Evolutionary conservation across 2,113 vertebrate genomes (phyloP), one percentile per base, ranked within the genome.

Genomic region (Sisor rabdophorus): DNA sequence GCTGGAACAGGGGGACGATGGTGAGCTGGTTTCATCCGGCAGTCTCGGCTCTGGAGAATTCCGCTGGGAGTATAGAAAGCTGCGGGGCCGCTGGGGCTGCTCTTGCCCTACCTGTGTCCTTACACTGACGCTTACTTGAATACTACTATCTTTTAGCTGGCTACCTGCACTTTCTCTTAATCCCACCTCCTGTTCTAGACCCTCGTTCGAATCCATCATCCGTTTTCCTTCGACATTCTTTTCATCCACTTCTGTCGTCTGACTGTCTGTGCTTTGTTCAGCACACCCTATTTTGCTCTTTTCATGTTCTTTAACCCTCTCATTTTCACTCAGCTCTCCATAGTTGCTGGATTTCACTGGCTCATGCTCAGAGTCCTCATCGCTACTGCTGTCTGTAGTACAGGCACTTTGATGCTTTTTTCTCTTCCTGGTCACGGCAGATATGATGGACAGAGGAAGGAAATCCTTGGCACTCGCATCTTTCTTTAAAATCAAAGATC

Each of bases 371-470:
- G 88, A 92, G 75, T 96, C 94, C 2, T 96, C 95, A 0, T 96
- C 96, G 2, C 92, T 92, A 88, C 93, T 95, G 91, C 93, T 94
- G 84, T 90, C 93, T 11, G 89, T 68, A 11, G 88, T 85, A 44
- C 90, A 89, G 48, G 89, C 80, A 81, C 91, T 93, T 26, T 90
- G 91, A 85, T 91, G 85, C 91, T 95, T 98, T 85, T 92, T 97
- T 83, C 94, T 92, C 91, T 96, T 98, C 84, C 93, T 93, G 88
- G 93, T 93, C 69, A 94, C 91, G 0, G 93, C 94, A 52, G 94
- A 95, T 82, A 90, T 84, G 82, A 96, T 93, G 83, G 95, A 95
- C 88, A 93, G 91, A 85, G 93, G 84, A 80, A 95, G 92, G 88
- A 95, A 92, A 85, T 96, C 95, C 86, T 88, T 92, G 85, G 91